A percentile compares a stretch with the other conserved stretches of the same genome.
These are phyloP conservation scores for Lordiphosa mommai DNA, from an alignment of 1,140 invertebrate genomes.

Conservation along the genomic window DNA sequence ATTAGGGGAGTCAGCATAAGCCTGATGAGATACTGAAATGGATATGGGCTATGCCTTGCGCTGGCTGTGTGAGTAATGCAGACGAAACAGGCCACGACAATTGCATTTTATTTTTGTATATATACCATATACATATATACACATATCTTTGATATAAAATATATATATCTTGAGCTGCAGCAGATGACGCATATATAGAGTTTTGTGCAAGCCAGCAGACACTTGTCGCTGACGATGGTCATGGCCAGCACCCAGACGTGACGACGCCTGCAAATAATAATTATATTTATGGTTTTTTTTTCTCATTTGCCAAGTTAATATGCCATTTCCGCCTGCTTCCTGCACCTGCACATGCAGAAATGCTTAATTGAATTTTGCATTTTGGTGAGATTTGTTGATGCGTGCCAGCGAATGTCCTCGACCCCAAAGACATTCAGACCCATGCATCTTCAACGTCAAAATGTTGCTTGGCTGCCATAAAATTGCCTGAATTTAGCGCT, in stretches of 20 bases:
- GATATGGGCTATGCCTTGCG: too few species aligned
- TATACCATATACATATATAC: too few species aligned
- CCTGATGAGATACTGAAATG: too few species aligned
- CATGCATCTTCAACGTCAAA: slow-evolving; percentile 71
- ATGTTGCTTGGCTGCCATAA: slow-evolving; percentile 58
- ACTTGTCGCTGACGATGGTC: slow-evolving; percentile 15
- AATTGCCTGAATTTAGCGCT: slow-evolving; percentile 77
- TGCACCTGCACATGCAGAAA: slow-evolving; percentile 48
- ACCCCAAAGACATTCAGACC: slow-evolving; percentile 33
- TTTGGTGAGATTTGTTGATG: slow-evolving; percentile 6
- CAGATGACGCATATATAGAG: slow-evolving; percentile 33
- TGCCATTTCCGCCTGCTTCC: slow-evolving; percentile 55
- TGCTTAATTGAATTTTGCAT: slow-evolving; percentile 62
- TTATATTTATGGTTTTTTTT: not conserved
- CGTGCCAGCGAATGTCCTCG: slow-evolving; percentile 40
- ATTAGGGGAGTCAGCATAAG: too few species aligned
- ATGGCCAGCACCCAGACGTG: slow-evolving; percentile 44
- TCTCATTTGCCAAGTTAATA: slow-evolving; percentile 62
- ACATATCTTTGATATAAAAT: not conserved
- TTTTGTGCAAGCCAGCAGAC: slow-evolving; percentile 26
- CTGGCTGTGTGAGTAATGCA: too few species aligned
- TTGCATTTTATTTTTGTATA: not conserved
- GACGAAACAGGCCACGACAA: not conserved
- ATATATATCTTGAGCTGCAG: not conserved
- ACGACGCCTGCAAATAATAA: slow-evolving; percentile 24